Conservation (phyloP, 2,797 vertebrate species). For the Apodemus agrarius region DNA sequence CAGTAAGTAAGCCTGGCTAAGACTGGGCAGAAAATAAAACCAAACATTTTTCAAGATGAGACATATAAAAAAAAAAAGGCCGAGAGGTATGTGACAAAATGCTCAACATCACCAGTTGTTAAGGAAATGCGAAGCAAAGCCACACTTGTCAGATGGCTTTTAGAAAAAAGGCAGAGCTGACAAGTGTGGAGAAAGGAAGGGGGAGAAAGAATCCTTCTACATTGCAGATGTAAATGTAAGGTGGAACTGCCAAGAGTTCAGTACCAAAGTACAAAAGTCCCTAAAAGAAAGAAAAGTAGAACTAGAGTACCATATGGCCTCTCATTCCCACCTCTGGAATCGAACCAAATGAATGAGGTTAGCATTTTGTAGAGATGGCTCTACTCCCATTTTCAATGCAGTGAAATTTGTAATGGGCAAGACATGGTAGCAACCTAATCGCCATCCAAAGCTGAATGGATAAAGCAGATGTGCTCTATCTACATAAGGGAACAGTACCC, state of each 20-base stretch:
- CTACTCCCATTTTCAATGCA: neutral
- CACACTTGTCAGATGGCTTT: neutral
- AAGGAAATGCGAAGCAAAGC: neutral
- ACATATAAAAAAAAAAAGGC: neutral
- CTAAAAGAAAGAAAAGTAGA: neutral
- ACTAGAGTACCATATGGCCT: neutral
- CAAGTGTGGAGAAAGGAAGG: neutral
- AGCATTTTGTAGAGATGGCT: neutral
- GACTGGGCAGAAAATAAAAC: neutral
- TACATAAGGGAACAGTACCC: neutral
- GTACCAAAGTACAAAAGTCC: neutral
- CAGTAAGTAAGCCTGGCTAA: neutral
- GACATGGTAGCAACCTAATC: neutral
- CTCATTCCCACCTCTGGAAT: neutral
- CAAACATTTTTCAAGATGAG: neutral
- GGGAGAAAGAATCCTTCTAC: neutral
- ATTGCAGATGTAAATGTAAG: neutral
- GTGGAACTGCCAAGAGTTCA: neutral
- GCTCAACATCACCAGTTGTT: neutral
- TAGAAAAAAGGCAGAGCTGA: neutral
- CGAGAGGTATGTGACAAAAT: neutral
- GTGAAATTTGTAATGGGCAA: neutral
- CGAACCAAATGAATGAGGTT: neutral
- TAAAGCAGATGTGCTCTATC: neutral
- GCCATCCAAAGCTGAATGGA: neutral